Percentiles rank a stretch among this genome's conserved stretches.
Conservation (phyloP, 1,140 invertebrate species). For the Diorhabda sublineata region DNA sequence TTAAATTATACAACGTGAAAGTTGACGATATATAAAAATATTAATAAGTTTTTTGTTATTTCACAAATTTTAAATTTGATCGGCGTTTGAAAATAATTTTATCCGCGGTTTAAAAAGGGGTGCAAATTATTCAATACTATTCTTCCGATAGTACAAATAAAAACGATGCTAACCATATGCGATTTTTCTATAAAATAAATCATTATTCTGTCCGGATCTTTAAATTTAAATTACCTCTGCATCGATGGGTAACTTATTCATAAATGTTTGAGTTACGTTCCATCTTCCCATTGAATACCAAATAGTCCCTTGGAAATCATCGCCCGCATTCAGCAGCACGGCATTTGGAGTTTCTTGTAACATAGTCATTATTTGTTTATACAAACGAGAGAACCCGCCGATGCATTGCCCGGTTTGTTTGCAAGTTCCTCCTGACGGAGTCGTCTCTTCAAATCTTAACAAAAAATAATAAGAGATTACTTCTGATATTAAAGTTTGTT, state of each 20-base stretch:
- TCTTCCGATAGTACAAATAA: neutral
- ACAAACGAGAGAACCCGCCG: constrained; percentile 69
- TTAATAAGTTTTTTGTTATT: no score
- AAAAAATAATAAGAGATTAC: neutral
- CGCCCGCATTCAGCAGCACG: constrained; percentile 75
- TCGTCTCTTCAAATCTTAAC: constrained; percentile 65
- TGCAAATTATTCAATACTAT: no score
- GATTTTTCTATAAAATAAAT: neutral
- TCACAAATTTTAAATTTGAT: no score
- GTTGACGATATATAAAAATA: no score
- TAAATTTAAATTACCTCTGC: constrained; percentile 58
- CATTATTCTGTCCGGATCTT: neutral
- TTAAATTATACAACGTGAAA: no score
- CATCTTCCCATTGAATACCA: constrained; percentile 77
- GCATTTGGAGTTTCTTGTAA: constrained; percentile 55
- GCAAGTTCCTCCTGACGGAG: constrained; percentile 57
- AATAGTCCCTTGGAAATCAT: constrained; percentile 80
- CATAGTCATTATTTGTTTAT: constrained; percentile 54
- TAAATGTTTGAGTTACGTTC: constrained; percentile 68
- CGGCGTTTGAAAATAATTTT: no score
- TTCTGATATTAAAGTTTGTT: no score
- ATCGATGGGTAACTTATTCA: constrained; percentile 73
- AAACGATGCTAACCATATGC: no score
- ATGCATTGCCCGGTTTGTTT: constrained; percentile 57
- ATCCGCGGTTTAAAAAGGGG: no score